These are phyloP conservation scores for Parauchenoglanis punctatus DNA, from an alignment of 2,797 vertebrate genomes.

Conservation along the genomic window DNA sequence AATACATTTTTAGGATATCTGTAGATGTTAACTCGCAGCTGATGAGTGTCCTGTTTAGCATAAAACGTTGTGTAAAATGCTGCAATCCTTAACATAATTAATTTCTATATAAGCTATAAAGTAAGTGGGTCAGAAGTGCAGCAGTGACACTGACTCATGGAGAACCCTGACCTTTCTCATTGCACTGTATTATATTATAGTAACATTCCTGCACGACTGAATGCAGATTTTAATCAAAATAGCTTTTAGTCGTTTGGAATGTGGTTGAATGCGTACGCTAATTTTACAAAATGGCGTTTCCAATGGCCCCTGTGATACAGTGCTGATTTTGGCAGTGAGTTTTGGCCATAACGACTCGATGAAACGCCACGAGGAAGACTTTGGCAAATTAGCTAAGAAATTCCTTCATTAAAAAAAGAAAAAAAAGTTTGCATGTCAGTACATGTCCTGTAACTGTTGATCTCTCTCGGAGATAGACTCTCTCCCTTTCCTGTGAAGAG, in stretches of 20 bases:
- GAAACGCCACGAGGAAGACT: conserved; percentile 37
- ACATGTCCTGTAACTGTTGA: neutral
- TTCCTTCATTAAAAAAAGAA: conserved; percentile 12
- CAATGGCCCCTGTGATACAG: neutral
- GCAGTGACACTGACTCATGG: neutral
- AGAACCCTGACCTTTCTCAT: neutral
- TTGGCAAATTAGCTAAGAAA: conserved; percentile 50
- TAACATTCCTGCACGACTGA: neutral
- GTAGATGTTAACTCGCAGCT: neutral
- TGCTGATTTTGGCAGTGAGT: conserved; percentile 22
- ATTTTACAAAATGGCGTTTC: neutral
- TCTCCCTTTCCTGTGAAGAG: neutral
- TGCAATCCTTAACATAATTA: neutral
- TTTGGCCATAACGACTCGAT: neutral
- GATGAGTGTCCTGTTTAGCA: neutral
- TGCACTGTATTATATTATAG: neutral
- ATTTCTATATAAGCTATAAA: neutral
- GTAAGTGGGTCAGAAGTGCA: neutral
- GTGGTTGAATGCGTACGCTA: too few relatives aligned
- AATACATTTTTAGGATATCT: neutral
- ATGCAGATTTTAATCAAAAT: neutral
- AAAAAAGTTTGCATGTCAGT: neutral
- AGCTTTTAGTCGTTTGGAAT: neutral
- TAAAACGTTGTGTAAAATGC: neutral
- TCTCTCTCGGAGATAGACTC: neutral